phyloP scores from a whole-genome alignment of 2,888 invertebrate genomes.

The Malthinus seriepunctatus region DNA sequence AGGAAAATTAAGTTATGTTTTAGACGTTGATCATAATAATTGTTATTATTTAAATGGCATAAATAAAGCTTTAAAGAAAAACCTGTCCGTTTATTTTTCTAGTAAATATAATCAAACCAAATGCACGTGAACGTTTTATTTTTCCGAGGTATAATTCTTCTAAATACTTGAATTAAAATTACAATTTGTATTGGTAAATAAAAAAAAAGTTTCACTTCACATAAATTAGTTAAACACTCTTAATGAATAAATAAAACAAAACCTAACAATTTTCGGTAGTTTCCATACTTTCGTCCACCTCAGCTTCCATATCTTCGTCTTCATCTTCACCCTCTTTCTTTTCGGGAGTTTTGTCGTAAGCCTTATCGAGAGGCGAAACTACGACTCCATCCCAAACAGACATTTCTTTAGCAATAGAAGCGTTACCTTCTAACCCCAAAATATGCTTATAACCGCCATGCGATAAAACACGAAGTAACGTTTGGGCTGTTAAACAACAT shows the following conservation, averaged over 20 bases:
- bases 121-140: too few species aligned
- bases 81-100: background rate
- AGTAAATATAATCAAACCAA: background rate
- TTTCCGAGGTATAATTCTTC: too few species aligned
- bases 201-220: background rate
- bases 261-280: conserved; percentile 48
- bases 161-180: background rate
- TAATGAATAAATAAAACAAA: background rate
- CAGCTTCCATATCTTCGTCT: conserved; percentile 69
- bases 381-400: conserved; percentile 97
- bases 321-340: conserved; percentile 74
- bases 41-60: background rate
- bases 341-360: conserved; percentile 82
- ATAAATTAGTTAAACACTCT: background rate
- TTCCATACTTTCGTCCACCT: conserved; percentile 61
- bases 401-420: conserved; percentile 74
- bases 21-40: background rate
- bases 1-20: background rate
- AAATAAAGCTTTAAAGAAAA: background rate
- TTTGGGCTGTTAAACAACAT: conserved; percentile 93
- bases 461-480: conserved; percentile 83
- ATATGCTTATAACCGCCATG: conserved; percentile 95
- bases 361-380: conserved; percentile 92
- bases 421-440: conserved; percentile 67
- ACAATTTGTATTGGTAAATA: background rate